Conservation (phyloP, 64 coral and sea anemone genomes). For the Montipora sp. region DNA sequence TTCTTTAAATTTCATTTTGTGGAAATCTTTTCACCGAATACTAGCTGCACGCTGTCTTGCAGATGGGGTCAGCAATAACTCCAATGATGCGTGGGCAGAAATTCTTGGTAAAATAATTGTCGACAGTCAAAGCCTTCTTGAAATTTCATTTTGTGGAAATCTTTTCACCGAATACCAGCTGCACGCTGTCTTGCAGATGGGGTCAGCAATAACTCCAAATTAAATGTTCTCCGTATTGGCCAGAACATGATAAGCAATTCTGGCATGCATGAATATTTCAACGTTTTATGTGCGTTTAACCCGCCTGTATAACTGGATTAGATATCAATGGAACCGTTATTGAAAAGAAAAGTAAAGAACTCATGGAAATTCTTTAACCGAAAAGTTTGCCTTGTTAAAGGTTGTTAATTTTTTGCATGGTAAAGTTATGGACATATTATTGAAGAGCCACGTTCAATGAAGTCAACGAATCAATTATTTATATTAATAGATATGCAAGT, state of each 20-base stretch:
- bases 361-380: not conserved
- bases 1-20: slow-evolving; percentile 68
- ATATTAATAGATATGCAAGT: not conserved
- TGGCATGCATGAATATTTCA: slow-evolving; percentile 54
- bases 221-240: slow-evolving; percentile 66
- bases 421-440: not conserved
- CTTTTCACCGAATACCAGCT: slow-evolving; percentile 53
- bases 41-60: slow-evolving; percentile 72
- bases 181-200: slow-evolving; percentile 67
- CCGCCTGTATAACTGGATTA: not conserved
- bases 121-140: slow-evolving; percentile 58
- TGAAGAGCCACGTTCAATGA: not conserved
- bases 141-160: slow-evolving; percentile 82
- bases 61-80: slow-evolving; percentile 56
- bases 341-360: slow-evolving; percentile 16
- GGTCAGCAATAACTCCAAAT: slow-evolving; percentile 52
- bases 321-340: slow-evolving; percentile 80
- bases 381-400: not conserved
- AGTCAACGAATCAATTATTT: not conserved
- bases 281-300: slow-evolving; percentile 20
- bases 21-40: slow-evolving; percentile 69
- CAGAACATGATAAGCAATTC: slow-evolving; percentile 82
- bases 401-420: slow-evolving; percentile 1
- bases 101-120: slow-evolving; percentile 60
- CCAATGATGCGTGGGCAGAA: slow-evolving; percentile 29